phyloP scores from a whole-genome alignment of 2,113 vertebrate species.

The Oncorhynchus tshawytscha region DNA sequence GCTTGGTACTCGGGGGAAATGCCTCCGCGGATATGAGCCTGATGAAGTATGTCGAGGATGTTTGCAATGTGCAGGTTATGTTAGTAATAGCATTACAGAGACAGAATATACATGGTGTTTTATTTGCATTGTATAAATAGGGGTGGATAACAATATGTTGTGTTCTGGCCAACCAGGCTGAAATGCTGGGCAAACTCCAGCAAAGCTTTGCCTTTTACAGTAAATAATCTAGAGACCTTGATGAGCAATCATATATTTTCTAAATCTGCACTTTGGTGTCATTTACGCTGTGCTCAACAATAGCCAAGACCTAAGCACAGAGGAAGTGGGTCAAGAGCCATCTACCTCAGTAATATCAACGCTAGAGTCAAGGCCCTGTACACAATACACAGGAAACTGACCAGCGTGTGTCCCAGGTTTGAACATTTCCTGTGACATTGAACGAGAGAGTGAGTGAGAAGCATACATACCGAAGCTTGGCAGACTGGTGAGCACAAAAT shows the following conservation, averaged over 20 bases:
- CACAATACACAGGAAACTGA: conserved; percentile 57
- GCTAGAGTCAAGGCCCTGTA: conserved; percentile 45
- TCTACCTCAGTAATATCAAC: conserved; percentile 31
- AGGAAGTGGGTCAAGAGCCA: conserved; percentile 43
- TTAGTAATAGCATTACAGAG: background rate
- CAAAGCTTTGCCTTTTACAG: conserved; percentile 2
- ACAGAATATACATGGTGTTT: conserved; percentile 6
- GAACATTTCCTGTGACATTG: conserved; percentile 45
- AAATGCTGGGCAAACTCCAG: conserved; percentile 17
- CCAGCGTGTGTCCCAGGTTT: conserved; percentile 13
- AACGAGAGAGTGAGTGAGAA: conserved; percentile 1
- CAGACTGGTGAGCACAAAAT: background rate
- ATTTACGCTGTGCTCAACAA: conserved; percentile 45
- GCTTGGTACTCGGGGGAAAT: background rate
- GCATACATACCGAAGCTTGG: background rate
- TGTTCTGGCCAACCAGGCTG: conserved; percentile 1
- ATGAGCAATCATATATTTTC: background rate
- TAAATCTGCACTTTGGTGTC: background rate
- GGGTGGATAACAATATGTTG: background rate
- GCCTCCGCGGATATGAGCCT: background rate
- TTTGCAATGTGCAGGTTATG: background rate
- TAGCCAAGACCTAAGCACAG: conserved; percentile 41
- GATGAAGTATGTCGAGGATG: background rate
- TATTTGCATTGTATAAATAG: no score
- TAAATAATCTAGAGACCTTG: conserved; percentile 41